Evolutionary conservation across 92 coral and sea anemone species (phyloP), one percentile per base, ranked within the genome.

Genomic region (Micromussa lordhowensis): DNA sequence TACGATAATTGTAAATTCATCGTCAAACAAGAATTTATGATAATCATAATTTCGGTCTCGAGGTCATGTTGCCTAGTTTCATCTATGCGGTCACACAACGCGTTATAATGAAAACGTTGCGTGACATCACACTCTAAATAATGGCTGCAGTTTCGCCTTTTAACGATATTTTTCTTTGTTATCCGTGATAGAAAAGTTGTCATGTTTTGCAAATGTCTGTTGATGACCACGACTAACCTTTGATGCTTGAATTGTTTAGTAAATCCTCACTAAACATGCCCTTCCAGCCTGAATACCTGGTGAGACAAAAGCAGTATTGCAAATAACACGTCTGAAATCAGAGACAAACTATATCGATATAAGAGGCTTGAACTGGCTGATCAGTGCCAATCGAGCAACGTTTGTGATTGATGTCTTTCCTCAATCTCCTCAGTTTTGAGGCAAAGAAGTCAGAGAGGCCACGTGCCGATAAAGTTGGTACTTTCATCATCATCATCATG

Each of bases 201-300:
- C 4, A 5, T 36, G 38, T 36, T 36, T 44, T 59, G 1, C 66
- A 59, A 58, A 58, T 58, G 29, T 61, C 10, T 11, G 5, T 61
- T 5, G 19, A 22, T 28, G 21, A 55, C 30, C 21, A 70, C 28
- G 17, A 58, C 81, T 55, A 78, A 97, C 99, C 99, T 94, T 97
- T 97, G 49, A 97, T 83, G 35, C 96, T 88, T 31, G 88, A 89
- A 89, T 97, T 96, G 72, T 91, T 96, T 58, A 91, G 91, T 81
- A 97, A 82, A 34, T 97, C 98, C 30, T 97, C 99, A 40, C 93
- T 93, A 87, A 97, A 97, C 99, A 97, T 97, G 29, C 98, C 91
- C 83, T 97, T 97, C 99, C 99, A 97, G 81, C 99, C 99, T 83
- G 92, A 92, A 90, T 97, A 97, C 99, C 99, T 97, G 36, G 19